Evolutionary conservation across 2,888 invertebrate species (phyloP), one percentile per base, ranked within the genome.

Genomic region (Mechanitis mazaeus): DNA sequence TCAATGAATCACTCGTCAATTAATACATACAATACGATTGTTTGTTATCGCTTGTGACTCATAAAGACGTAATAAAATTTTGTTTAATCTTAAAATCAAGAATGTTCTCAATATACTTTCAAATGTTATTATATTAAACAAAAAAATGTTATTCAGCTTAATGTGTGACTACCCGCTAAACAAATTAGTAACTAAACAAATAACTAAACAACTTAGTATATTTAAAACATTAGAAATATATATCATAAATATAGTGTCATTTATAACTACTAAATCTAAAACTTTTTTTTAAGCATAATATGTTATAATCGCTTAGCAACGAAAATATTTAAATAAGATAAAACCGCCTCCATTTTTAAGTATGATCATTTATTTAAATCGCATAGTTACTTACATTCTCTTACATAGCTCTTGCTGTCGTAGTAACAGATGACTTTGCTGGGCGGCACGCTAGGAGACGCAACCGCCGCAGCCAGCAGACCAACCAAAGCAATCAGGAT

Each of bases 381-480:
- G 31, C 50, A 31, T 50, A 64, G 56, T 60, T 64, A 90, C 91
- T 91, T 85, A 95, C 95, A 94, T 88, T 92, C 90, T 76, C 94
- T 91, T 74, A 92, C 90, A 79, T 91, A 92, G 69, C 94, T 92
- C 78, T 91, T 92, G 81, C 93, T 93, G 81, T 94, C 93, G 84
- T 94, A 94, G 80, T 93, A 94, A 78, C 95, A 95, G 73, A 94
- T 85, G 56, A 94, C 92, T 85, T 94, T 94, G 74, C 82, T 83
- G 63, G 90, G 90, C 35, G 87, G 79, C 38, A 79, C 74, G 5
- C 84, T 79, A 38, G 86, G 82, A 63, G 77, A 76, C 45, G 84
- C 79, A n/a, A 80, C 72, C 69, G 85, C 84, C 35, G 71, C 38
- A 38, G 71, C 72, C 68, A 84, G 64, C 3, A 84, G 70, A 60